Conservation (phyloP, 2,113 vertebrate genomes). For the Cyrtonyx montezumae region DNA sequence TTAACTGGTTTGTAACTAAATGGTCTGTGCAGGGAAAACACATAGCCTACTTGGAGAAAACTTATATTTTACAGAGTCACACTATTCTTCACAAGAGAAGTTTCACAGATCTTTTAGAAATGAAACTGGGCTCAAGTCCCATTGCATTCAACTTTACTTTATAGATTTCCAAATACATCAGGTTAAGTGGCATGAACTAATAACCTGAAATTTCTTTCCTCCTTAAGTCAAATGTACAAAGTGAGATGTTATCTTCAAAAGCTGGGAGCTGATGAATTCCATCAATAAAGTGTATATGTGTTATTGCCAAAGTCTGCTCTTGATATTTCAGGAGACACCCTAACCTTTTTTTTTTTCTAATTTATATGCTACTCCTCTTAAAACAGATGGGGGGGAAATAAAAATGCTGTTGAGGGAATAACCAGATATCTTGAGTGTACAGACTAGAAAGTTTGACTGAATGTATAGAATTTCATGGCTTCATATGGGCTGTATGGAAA, state of each 20-base stretch:
- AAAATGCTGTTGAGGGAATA: conserved; percentile 3
- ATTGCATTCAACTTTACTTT: not conserved
- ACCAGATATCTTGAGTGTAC: conserved; percentile 19
- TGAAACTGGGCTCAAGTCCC: not conserved
- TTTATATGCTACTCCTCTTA: not conserved
- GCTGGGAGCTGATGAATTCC: not conserved
- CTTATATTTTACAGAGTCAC: not conserved
- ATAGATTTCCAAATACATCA: not conserved
- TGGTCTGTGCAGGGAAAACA: not conserved
- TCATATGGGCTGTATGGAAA: not conserved
- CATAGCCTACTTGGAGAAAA: not conserved
- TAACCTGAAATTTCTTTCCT: not conserved
- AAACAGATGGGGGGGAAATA: not conserved
- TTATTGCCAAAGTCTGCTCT: conserved; percentile 3
- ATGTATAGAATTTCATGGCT: conserved; percentile 60
- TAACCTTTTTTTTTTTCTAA: not conserved
- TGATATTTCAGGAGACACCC: conserved; percentile 32
- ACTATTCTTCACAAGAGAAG: not conserved
- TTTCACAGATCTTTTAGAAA: not conserved
- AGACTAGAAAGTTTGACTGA: conserved; percentile 9
- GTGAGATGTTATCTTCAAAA: not conserved
- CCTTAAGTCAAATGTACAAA: not conserved
- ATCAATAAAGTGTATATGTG: not conserved
- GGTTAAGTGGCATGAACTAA: not conserved
- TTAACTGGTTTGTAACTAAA: not conserved